Evolutionary conservation across 2,113 vertebrate genomes (phyloP).

Genomic region (Saguinus imperator): DNA sequence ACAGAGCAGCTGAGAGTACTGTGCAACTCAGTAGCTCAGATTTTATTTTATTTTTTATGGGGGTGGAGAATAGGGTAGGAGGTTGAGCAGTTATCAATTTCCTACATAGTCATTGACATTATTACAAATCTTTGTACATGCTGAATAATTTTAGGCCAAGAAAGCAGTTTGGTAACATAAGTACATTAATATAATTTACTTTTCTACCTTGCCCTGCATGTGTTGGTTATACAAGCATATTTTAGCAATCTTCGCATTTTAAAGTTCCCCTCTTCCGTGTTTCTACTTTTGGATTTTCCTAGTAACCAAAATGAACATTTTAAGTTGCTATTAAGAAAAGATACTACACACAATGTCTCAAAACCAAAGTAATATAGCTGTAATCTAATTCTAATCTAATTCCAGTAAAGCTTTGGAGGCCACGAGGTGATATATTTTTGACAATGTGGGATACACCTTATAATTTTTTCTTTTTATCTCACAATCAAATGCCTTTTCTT

Average conservation of each 20-base stretch:
- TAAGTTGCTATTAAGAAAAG: neutral
- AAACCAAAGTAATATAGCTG: neutral
- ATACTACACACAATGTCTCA: neutral
- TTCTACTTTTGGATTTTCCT: neutral
- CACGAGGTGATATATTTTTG: neutral
- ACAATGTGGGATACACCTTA: neutral
- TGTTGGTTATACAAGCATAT: neutral
- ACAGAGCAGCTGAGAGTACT: constrained; percentile 8
- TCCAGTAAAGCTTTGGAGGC: neutral
- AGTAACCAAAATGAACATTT: neutral
- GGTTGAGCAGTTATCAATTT: neutral
- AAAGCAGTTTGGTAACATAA: neutral
- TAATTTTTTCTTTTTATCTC: neutral
- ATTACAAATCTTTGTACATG: constrained; percentile 1
- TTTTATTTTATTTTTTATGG: constrained; percentile 30
- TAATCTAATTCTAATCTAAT: neutral
- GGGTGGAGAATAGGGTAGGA: neutral
- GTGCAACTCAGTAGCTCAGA: neutral
- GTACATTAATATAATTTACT: neutral
- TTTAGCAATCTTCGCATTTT: neutral
- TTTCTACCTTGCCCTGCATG: neutral
- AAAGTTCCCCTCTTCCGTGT: neutral
- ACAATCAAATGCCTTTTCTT: neutral
- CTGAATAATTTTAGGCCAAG: constrained; percentile 34
- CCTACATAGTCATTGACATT: neutral